These are phyloP conservation scores for Sinohyriopsis cumingii DNA, from an alignment of 2,888 invertebrate species.

Conservation along the genomic window DNA sequence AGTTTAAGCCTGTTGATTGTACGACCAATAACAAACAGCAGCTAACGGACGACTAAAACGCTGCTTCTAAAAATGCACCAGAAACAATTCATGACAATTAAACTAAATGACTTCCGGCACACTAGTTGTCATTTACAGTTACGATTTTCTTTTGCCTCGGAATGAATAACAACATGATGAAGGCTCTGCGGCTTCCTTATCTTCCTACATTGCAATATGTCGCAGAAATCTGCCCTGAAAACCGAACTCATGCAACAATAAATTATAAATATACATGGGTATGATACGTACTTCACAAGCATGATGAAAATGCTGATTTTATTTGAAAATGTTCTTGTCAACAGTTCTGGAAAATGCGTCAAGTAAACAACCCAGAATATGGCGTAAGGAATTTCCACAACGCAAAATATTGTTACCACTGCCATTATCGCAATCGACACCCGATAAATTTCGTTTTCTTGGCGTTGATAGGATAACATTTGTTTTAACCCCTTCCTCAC, in stretches of 20 bases:
- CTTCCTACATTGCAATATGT: conserved; percentile 9
- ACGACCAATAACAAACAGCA: too few relatives aligned
- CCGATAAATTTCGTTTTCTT: neutral
- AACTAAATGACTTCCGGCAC: too few relatives aligned
- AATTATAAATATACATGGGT: conserved; percentile 26
- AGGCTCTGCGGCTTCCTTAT: neutral
- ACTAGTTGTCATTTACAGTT: too few relatives aligned
- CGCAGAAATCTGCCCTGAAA: conserved; percentile 20
- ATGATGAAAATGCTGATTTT: conserved; percentile 21
- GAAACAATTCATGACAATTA: too few relatives aligned
- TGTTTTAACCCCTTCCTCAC: neutral
- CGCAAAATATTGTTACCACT: conserved; percentile 32
- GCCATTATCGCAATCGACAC: conserved; percentile 19
- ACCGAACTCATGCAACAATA: conserved; percentile 30
- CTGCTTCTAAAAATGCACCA: too few relatives aligned
- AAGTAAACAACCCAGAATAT: conserved; percentile 21
- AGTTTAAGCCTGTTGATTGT: too few relatives aligned
- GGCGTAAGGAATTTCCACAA: conserved; percentile 34
- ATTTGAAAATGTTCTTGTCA: conserved; percentile 22
- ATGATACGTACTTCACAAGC: conserved; percentile 28
- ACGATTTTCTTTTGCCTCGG: too few relatives aligned
- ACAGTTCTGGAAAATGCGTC: conserved; percentile 17
- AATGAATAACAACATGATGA: too few relatives aligned
- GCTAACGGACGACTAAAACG: too few relatives aligned
- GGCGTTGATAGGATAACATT: neutral